Conservation (phyloP, 2,797 vertebrate genomes). For the Sciaenops ocellatus region DNA sequence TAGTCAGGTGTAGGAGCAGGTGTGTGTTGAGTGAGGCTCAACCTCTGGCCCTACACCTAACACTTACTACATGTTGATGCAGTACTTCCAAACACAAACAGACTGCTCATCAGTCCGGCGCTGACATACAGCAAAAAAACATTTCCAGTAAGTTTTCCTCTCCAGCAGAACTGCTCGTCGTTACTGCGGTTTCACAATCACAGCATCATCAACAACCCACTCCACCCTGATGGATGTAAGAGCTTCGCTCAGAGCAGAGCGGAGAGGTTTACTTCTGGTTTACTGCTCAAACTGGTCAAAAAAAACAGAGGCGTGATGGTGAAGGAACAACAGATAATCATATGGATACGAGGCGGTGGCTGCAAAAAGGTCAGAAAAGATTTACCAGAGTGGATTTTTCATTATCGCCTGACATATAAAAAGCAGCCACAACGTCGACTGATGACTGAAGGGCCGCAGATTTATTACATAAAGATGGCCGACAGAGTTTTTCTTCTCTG, state of each 20-base stretch:
- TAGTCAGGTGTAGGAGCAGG: too few relatives aligned
- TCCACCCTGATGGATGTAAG: conserved; percentile 18
- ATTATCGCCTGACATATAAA: conserved; percentile 60
- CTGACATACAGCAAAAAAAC: conserved; percentile 9
- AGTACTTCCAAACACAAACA: not conserved
- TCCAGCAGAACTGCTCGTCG: not conserved
- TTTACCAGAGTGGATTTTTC: conserved; percentile 46
- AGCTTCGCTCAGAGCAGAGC: not conserved
- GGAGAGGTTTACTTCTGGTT: not conserved
- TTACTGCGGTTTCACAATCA: conserved; percentile 23
- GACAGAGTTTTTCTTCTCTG: conserved; percentile 1
- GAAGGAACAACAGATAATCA: conserved; percentile 43
- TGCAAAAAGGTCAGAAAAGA: conserved; percentile 53
- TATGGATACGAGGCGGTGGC: conserved; percentile 43
- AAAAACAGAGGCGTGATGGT: conserved; percentile 10
- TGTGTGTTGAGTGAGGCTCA: too few relatives aligned
- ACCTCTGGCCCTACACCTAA: too few relatives aligned
- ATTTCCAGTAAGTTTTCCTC: not conserved
- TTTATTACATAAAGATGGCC: conserved; percentile 35
- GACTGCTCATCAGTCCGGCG: not conserved
- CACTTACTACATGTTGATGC: not conserved
- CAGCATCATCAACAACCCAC: not conserved
- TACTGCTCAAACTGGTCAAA: conserved; percentile 23
- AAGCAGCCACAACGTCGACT: conserved; percentile 28
- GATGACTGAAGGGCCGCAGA: conserved; percentile 31